Evolutionary conservation across 2,888 invertebrate genomes (phyloP).

Genomic region (Drosophila falleni): DNA sequence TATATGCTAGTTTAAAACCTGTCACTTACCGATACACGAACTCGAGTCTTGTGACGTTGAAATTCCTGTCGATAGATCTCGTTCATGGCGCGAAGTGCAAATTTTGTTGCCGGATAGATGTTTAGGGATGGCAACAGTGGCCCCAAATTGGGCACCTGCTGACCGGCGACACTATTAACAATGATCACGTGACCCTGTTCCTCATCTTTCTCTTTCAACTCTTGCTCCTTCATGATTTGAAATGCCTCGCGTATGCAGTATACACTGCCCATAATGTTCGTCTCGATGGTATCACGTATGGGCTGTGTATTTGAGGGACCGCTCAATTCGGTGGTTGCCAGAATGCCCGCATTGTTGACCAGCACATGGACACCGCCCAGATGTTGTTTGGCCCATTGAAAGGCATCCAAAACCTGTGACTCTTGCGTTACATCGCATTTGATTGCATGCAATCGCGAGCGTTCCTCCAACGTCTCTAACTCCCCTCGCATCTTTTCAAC

Average conservation of each 20-base stretch:
- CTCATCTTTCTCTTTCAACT: conserved; percentile 57
- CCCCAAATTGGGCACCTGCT: conserved; percentile 83
- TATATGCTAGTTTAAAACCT: neutral
- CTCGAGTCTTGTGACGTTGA: conserved; percentile 77
- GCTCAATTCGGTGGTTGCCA: conserved; percentile 77
- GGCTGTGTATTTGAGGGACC: conserved; percentile 65
- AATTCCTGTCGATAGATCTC: conserved; percentile 85
- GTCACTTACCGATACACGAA: conserved; percentile 83
- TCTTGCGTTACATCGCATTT: conserved; percentile 86
- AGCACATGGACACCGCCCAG: conserved; percentile 88
- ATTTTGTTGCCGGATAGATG: conserved; percentile 85
- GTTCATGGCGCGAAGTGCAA: conserved; percentile 85
- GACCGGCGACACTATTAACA: conserved; percentile 85
- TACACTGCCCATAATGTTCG: conserved; percentile 86
- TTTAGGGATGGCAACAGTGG: conserved; percentile 83
- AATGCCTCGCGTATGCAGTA: conserved; percentile 86
- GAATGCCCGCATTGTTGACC: conserved; percentile 88
- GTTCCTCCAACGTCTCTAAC: conserved; percentile 56
- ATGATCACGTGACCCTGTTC: conserved; percentile 86
- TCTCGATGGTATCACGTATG: conserved; percentile 85
- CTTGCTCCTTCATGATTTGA: conserved; percentile 85
- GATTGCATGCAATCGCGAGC: conserved; percentile 70
- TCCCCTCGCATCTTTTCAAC: conserved; percentile 68
- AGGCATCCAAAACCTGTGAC: conserved; percentile 86
- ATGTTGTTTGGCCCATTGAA: conserved; percentile 86